A percentile compares a stretch with the other conserved stretches of the same genome.
These are phyloP conservation scores for Erythrolamprus reginae DNA, from an alignment of 2,113 vertebrate species.

Conservation along the genomic window DNA sequence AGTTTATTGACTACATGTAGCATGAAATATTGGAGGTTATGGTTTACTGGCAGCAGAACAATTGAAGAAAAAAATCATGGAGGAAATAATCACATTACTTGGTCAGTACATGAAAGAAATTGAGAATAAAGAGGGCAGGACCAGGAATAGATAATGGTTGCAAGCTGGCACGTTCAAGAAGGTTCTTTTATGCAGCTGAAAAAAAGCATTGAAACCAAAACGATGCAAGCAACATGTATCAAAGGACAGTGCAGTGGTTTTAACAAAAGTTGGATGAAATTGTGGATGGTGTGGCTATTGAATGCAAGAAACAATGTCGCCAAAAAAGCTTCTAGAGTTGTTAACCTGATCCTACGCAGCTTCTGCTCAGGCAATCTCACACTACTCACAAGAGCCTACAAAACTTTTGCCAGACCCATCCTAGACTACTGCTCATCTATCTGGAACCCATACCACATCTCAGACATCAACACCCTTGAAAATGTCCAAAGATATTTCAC, in stretches of 20 bases:
- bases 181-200: neutral
- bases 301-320: too few relatives aligned
- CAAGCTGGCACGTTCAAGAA: neutral
- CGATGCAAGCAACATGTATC: neutral
- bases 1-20: neutral
- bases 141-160: neutral
- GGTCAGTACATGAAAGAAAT: neutral
- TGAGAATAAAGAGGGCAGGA: neutral
- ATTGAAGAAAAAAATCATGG: neutral
- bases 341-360: too few relatives aligned
- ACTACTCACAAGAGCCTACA: too few relatives aligned
- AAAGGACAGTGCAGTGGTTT: neutral
- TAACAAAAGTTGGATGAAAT: neutral
- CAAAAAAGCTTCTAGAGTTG: too few relatives aligned
- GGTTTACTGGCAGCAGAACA: neutral
- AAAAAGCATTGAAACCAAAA: neutral
- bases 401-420: too few relatives aligned
- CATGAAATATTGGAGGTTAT: neutral
- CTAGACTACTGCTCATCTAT: too few relatives aligned
- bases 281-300: neutral
- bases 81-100: neutral
- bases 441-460: too few relatives aligned
- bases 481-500: too few relatives aligned
- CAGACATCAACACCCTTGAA: too few relatives aligned
- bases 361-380: too few relatives aligned